Evolutionary conservation across 2,113 vertebrate genomes (phyloP), one percentile per base, ranked within the genome.

Genomic region (Caracal caracal): DNA sequence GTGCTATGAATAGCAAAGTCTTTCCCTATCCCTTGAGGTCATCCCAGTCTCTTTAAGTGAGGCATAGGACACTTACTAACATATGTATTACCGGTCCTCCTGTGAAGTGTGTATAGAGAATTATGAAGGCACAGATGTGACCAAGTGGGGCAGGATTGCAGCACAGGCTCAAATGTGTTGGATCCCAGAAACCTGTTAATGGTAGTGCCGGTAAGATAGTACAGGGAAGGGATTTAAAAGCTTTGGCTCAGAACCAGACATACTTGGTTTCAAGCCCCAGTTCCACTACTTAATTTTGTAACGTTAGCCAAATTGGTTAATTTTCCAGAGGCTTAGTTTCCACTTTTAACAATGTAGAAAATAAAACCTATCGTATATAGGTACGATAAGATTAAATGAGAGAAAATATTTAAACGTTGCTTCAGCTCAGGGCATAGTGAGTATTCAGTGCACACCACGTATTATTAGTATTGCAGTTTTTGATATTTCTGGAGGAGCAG

Each of bases 381-480:
- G 88, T 80, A 75, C 33, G n/a, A 13, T 10, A 75, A 68, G 13
- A 68, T 71, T 93, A 89, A 95, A 94, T 65, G 81, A 75, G 28
- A 68, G n/a, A 65, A 93, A 68, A 93, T 81, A 43, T 17, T 78
- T 91, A 88, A 93, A 93, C 88, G n/a, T 71, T 71, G 24, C 51
- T 65, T 94, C 83, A 71, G 4, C 12, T 71, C 33, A 8, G 43
- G 47, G 33, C 47, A 65, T 83, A 71, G 63, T 66, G n/a, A 90
- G 2, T 28, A 82, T 63, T 93, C n/a, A 53, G 1, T 35, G 65
- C 19, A 88, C 66, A 5, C 68, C 43, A 35, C 11, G 22, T 22
- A 4, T 78, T 91, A 78, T 4, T 82, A 78, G 33, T 70, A 49
- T 88, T 78, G 40, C 33, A 78, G 4, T 51, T 26, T 63, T 19